Conservation (phyloP, 2,888 invertebrate genomes). For the Drosophila aldrichi region DNA sequence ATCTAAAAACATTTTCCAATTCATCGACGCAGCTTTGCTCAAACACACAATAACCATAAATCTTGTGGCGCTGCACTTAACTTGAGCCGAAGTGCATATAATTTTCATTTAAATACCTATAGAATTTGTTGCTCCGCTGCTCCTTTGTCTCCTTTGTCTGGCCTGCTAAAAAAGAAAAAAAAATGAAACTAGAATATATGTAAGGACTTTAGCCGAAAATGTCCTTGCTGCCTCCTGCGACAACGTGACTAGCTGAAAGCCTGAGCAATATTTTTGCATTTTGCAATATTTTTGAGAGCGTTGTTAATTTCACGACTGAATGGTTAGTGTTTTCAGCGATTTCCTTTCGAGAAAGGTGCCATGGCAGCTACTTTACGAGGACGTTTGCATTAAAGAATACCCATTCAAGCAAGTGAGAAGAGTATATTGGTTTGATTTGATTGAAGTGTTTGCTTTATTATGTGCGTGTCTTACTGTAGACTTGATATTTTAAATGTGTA, state of each 20-base stretch:
- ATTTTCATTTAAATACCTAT: slow-evolving; percentile 77
- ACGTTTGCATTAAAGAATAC: slow-evolving; percentile 11
- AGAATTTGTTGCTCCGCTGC: slow-evolving; percentile 42
- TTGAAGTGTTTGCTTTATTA: background rate
- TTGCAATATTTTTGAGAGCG: slow-evolving; percentile 77
- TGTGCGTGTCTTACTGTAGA: too few relatives aligned
- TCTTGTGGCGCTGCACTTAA: slow-evolving; percentile 54
- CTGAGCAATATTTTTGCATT: slow-evolving; percentile 78
- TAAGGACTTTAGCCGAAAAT: slow-evolving; percentile 38
- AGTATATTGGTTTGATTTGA: background rate
- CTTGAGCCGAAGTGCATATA: slow-evolving; percentile 65
- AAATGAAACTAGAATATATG: slow-evolving; percentile 6
- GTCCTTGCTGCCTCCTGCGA: slow-evolving; percentile 29
- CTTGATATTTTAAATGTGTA: too few relatives aligned
- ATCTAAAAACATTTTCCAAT: slow-evolving; percentile 50
- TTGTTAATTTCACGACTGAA: slow-evolving; percentile 84
- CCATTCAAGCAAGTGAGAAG: background rate
- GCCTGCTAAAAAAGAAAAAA: background rate
- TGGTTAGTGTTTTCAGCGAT: slow-evolving; percentile 69
- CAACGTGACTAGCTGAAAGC: slow-evolving; percentile 46
- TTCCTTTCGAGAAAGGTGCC: slow-evolving; percentile 57
- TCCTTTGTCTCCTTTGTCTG: slow-evolving; percentile 10
- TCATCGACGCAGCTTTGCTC: slow-evolving; percentile 52
- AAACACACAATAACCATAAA: slow-evolving; percentile 64
- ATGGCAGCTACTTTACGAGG: slow-evolving; percentile 26